Percentiles rank a stretch among this genome's conserved stretches.
These are phyloP conservation scores for Merodon equestris DNA, from an alignment of 2,888 invertebrate species.

Conservation along the genomic window DNA sequence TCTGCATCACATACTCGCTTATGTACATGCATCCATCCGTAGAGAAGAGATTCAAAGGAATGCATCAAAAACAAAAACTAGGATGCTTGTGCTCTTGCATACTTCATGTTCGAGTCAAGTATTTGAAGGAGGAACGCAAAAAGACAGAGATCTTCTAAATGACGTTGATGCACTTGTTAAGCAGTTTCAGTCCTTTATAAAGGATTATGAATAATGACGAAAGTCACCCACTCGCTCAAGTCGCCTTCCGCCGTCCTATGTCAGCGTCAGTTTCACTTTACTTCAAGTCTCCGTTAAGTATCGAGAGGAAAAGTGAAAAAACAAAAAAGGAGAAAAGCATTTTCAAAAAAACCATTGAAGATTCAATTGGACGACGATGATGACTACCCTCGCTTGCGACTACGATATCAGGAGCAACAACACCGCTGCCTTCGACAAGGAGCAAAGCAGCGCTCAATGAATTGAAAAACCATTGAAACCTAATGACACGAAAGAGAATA, in stretches of 20 bases:
- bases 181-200: conserved; percentile 44
- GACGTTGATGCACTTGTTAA: conserved; percentile 50
- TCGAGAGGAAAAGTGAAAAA: too few species aligned
- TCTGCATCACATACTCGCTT: too few species aligned
- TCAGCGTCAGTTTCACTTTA: conserved; percentile 54
- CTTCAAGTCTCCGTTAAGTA: background rate
- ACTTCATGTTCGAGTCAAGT: too few species aligned
- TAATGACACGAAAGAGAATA: conserved; percentile 79
- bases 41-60: too few species aligned
- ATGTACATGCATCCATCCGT: too few species aligned
- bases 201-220: conserved; percentile 67
- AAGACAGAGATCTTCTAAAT: too few species aligned
- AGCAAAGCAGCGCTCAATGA: conserved; percentile 60
- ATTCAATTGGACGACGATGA: conserved; percentile 58
- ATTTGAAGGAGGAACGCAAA: too few species aligned
- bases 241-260: conserved; percentile 28
- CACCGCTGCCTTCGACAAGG: conserved; percentile 18
- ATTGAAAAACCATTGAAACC: conserved; percentile 76
- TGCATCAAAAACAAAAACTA: too few species aligned
- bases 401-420: conserved; percentile 13
- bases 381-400: conserved; percentile 5
- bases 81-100: too few species aligned
- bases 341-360: conserved; percentile 64
- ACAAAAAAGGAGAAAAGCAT: conserved; percentile 7
- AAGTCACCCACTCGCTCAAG: conserved; percentile 33